phyloP scores from a whole-genome alignment of 2,113 vertebrate genomes.

The Aepyceros melampus region DNA sequence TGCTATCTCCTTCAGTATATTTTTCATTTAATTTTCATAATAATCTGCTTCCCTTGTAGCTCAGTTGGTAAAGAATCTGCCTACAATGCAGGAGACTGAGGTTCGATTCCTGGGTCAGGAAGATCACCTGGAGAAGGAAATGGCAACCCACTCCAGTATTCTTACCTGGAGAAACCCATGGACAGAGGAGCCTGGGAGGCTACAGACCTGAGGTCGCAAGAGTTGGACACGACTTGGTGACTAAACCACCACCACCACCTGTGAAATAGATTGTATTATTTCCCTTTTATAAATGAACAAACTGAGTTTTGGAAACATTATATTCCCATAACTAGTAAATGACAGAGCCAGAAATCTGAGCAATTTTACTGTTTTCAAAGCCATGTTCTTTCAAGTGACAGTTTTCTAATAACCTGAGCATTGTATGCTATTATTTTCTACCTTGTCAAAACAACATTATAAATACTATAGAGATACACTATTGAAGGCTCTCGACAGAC shows the following conservation, averaged over 20 bases:
- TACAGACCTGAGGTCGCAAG: accelerated
- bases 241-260: not conserved
- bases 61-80: not conserved
- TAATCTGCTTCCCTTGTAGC: not conserved
- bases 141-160: not conserved
- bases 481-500: not conserved
- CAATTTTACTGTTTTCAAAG: not conserved
- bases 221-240: accelerated
- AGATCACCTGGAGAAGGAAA: not conserved
- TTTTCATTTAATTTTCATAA: not conserved
- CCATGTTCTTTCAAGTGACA: not conserved
- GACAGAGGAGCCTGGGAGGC: not conserved
- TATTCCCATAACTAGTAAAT: not conserved
- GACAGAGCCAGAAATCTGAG: not conserved
- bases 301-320: not conserved
- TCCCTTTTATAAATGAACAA: not conserved
- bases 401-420: not conserved
- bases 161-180: not conserved
- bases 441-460: not conserved
- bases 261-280: not conserved
- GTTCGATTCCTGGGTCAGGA: not conserved
- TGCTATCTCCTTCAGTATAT: not conserved
- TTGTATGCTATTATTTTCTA: not conserved
- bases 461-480: not conserved
- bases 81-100: not conserved